Evolutionary conservation across 2,888 invertebrate species (phyloP).

Genomic region (Xestoiulus laeticollis): DNA sequence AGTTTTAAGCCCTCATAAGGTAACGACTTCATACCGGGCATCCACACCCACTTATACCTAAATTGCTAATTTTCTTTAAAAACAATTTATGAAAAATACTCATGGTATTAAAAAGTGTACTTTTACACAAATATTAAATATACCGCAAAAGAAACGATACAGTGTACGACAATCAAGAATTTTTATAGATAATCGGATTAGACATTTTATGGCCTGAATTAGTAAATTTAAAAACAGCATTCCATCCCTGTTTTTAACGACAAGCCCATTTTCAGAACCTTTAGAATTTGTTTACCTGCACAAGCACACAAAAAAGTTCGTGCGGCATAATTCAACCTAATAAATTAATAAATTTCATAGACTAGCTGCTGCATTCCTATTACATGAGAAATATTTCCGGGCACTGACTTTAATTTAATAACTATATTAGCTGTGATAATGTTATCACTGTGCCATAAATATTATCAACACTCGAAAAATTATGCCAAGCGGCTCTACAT

Average conservation of each 20-base stretch:
- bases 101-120: too few species aligned
- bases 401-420: constrained; percentile 13
- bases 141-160: background rate
- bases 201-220: background rate
- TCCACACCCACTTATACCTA: background rate
- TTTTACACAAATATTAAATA: too few species aligned
- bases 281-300: background rate
- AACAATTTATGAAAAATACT: background rate
- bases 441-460: constrained; percentile 10
- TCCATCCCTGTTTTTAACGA: background rate
- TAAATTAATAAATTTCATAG: constrained; percentile 27
- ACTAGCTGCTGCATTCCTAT: background rate
- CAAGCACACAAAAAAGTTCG: background rate
- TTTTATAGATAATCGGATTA: background rate
- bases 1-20: background rate
- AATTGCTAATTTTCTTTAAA: background rate
- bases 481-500: constrained; percentile 4
- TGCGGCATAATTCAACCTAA: background rate
- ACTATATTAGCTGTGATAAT: constrained; percentile 3
- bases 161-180: background rate
- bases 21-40: background rate
- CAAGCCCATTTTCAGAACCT: background rate
- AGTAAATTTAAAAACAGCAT: background rate
- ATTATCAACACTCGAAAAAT: background rate
- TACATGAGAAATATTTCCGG: background rate